Conservation (phyloP, 1,140 invertebrate genomes). For the Pseudobourletiella spinata region DNA sequence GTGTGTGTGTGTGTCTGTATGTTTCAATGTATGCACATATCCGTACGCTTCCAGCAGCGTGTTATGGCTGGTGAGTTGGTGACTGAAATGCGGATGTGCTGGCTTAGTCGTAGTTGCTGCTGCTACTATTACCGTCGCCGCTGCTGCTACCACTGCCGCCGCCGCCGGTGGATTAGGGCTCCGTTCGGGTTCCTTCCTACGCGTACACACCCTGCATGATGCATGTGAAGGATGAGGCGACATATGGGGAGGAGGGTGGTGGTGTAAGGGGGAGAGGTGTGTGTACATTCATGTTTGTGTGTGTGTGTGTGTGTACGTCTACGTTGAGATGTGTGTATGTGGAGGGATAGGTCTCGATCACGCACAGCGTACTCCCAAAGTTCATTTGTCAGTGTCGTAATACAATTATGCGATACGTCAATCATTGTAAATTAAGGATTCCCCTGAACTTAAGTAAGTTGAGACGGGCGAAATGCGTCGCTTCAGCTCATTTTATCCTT, state of each 20-base stretch:
- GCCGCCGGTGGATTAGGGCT: no score
- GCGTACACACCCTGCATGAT: no score
- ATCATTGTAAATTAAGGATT: slow-evolving; percentile 30
- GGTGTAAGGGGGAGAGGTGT: slow-evolving; percentile 1
- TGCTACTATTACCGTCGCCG: no score
- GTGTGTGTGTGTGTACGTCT: no score
- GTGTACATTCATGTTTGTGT: no score
- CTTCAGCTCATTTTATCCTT: not conserved
- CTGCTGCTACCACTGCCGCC: no score
- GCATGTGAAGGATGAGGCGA: not conserved
- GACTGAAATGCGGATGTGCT: not conserved
- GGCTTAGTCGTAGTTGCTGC: not conserved
- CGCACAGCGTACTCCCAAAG: slow-evolving; percentile 22
- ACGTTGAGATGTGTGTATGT: no score
- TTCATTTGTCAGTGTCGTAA: slow-evolving; percentile 33
- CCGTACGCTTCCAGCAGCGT: no score
- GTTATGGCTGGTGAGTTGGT: slow-evolving; percentile 3
- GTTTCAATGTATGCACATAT: no score
- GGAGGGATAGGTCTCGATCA: slow-evolving; percentile 21
- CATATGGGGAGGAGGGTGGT: slow-evolving; percentile 8
- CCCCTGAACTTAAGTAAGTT: slow-evolving; percentile 14
- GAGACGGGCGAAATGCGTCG: not conserved
- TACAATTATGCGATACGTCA: slow-evolving; percentile 32
- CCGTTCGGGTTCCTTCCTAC: no score
- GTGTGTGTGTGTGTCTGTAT: no score